Base-by-base conservation (phyloP, 2,113 vertebrate species). In the Lepisosteus osseus region DNA sequence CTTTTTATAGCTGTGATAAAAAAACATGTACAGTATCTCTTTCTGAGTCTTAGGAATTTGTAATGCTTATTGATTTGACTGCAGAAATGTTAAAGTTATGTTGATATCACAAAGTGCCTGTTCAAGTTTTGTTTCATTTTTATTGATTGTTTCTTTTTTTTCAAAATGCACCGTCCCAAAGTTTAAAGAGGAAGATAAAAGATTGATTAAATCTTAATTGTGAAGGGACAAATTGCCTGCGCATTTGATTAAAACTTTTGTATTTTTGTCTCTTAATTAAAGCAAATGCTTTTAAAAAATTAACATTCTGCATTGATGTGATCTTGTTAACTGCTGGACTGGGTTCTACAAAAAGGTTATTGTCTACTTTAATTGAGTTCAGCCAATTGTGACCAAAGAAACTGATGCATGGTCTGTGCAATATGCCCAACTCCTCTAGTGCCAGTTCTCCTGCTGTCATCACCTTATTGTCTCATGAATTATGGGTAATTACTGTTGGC, bases 401-500 rank as follows among this genome's bases (percentile, higher is more conserved):
- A 81, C 76, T 72, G 85, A 78, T 75, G 74, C 74, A 74, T 74
- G 78, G 77, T 69, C 42, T 8, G 54, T 15, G 42, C n/a, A 47
- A n/a, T 12, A 40, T 44, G 41, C 61, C 82, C 71, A 78, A 73
- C 75, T 67, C 79, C 75, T 65, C 72, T 70, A 66, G 70, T 77
- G 78, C 78, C 61, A 70, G 78, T 72, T 83, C 78, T 79, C 80
- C 81, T 81, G 85, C 84, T 91, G 87, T 91, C 90, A 87, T 86
- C 87, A 42, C 85, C 80, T 87, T 74, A 87, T 91, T 91, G 87
- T 90, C 81, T 83, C 73, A 56, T 80, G 85, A 84, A 88, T 91
- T 90, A 89, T 83, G 78, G 78, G 61, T 90, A 89, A 91, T 90
- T 87, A 87, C 87, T 77, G 80, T 78, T 89, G 85, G 86, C 85